Conservation (phyloP, 2,797 vertebrate species). For the Fistularia commersonii region DNA sequence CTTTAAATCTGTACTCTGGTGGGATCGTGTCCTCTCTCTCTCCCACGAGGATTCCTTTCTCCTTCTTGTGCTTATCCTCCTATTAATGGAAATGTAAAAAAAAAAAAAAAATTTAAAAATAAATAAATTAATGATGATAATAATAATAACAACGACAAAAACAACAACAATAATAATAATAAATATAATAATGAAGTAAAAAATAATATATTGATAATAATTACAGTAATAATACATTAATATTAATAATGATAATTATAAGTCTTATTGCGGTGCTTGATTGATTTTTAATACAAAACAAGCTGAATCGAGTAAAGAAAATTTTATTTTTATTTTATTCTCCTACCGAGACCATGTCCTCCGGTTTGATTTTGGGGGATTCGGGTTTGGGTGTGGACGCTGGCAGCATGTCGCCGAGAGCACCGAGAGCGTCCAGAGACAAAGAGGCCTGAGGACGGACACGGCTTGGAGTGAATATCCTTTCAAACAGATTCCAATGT, state of each 20-base stretch:
- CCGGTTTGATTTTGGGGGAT: slow-evolving; percentile 60
- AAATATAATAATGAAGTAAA: no score
- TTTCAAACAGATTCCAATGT: background rate
- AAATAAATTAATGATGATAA: no score
- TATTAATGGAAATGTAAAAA: slow-evolving; percentile 10
- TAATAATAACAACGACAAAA: no score
- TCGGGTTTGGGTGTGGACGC: slow-evolving; percentile 50
- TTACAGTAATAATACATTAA: no score
- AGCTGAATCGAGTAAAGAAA: no score
- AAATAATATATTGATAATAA: no score
- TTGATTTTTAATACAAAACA: no score
- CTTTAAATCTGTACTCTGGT: slow-evolving; percentile 64
- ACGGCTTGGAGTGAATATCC: background rate
- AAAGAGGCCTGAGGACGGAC: slow-evolving; percentile 34
- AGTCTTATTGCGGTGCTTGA: no score
- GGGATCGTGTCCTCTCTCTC: slow-evolving; percentile 67
- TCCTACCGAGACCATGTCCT: slow-evolving; percentile 68
- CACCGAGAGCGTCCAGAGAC: slow-evolving; percentile 62
- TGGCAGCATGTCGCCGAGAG: slow-evolving; percentile 54
- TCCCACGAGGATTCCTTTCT: slow-evolving; percentile 67
- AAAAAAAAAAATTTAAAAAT: no score
- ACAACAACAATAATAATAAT: no score
- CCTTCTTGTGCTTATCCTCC: slow-evolving; percentile 52
- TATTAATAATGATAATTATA: no score
- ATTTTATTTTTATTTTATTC: no score